Evolutionary conservation across 2,113 vertebrate species (phyloP).

Genomic region (Triplophysa siluroides): DNA sequence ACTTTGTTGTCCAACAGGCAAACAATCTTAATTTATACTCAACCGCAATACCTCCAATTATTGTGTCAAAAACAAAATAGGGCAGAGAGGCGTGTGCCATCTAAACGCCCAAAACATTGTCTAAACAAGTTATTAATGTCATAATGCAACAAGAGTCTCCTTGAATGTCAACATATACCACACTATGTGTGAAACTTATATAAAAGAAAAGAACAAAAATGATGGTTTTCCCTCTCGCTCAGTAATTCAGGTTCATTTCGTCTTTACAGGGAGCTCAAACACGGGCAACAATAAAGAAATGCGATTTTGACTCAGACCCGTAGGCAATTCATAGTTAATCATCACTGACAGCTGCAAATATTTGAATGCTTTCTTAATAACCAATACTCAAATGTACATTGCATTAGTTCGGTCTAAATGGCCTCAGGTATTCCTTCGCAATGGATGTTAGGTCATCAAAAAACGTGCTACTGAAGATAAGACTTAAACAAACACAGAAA

Average conservation of each 20-base stretch:
- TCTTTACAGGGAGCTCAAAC: constrained; percentile 78
- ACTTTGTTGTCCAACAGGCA: constrained; percentile 92
- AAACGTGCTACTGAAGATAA: constrained; percentile 56
- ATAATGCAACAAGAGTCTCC: constrained; percentile 75
- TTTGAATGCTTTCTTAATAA: constrained; percentile 50
- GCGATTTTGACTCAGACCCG: constrained; percentile 69
- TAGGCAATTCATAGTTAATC: constrained; percentile 82
- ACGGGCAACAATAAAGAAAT: constrained; percentile 66
- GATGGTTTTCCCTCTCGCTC: constrained; percentile 57
- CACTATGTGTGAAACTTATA: constrained; percentile 69
- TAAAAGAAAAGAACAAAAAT: constrained; percentile 46
- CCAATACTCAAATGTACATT: constrained; percentile 49
- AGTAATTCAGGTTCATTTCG: constrained; percentile 57
- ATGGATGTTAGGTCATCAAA: constrained; percentile 35
- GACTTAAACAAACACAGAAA: constrained; percentile 56
- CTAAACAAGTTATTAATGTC: constrained; percentile 67
- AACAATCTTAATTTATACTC: constrained; percentile 88
- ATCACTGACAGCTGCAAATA: constrained; percentile 74
- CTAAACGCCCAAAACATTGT: constrained; percentile 64
- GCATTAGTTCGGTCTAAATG: constrained; percentile 57
- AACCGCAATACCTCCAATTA: constrained; percentile 87
- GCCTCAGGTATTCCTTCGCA: constrained; percentile 41
- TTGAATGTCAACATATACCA: constrained; percentile 82
- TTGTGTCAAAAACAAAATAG: constrained; percentile 80
- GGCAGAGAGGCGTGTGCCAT: constrained; percentile 89